Evolutionary conservation across 2,113 vertebrate species (phyloP), one percentile per base, ranked within the genome.

Genomic region (Dromiciops gliroides): DNA sequence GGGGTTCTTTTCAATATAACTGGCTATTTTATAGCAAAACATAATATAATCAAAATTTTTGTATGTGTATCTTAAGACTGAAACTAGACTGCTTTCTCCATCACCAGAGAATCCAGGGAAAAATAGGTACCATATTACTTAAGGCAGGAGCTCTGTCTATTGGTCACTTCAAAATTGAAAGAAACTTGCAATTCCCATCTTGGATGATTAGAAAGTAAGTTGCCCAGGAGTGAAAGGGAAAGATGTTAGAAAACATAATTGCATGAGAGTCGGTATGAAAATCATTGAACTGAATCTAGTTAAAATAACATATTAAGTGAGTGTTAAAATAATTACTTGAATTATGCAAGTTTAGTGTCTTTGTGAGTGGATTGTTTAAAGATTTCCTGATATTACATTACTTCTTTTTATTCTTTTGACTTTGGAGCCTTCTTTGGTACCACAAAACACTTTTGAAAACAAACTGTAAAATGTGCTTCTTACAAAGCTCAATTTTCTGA

Each of bases 91-190:
- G 95, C 90, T 48, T 52, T 48, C 53, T 96, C 44, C 90, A 90
- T 96, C 52, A 96, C 49, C 44, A 11, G 90, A 88, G 11, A 93
- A 93, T n/a, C 88, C 53, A 88, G 95, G 90, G 92, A 94, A 10
- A 8, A 92, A 48, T 53, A 52, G 31, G 19, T 91, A 90, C 3
- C 8, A 97, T 90, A 48, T 75, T 75, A 75, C 2, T 28, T 97
- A 95, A 96, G 90, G 51, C 95, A 97, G 94, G 96, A 98, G 98
- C 97, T 97, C 97, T 97, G 97, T 97, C 97, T 97, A 92, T 97
- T 92, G 97, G 96, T 49, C 96, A 94, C 47, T 37, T 88, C 0
- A 75, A 0, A 93, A 93, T 97, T 22, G n/a, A n/a, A 93, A 53
- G 22, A 89, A 47, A 90, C 4, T 1, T 51, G 95, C 22, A 2